Conservation (phyloP, 2,888 invertebrate species). For the Sicus ferrugineus region DNA sequence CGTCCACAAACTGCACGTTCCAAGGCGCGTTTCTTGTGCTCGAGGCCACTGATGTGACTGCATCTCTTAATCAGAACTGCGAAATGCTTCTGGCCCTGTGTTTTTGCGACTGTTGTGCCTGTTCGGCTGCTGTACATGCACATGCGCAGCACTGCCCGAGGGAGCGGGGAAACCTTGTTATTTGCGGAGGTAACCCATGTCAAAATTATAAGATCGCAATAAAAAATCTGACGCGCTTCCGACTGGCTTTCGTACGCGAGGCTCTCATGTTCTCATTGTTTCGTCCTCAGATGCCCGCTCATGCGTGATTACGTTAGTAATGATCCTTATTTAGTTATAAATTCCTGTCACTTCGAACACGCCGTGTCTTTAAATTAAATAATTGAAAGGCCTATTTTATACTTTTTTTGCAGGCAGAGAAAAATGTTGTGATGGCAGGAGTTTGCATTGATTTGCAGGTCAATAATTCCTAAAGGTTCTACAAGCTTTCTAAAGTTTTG, state of each 20-base stretch:
- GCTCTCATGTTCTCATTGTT: neutral
- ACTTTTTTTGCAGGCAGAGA: no score
- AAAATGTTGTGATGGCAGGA: no score
- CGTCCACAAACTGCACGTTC: neutral
- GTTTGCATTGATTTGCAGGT: no score
- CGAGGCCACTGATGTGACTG: neutral
- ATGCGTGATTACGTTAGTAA: constrained; percentile 30
- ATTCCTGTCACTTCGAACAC: constrained; percentile 22
- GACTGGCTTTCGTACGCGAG: neutral
- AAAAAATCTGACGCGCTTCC: constrained; percentile 31
- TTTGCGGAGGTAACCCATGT: constrained; percentile 33
- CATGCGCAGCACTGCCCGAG: no score
- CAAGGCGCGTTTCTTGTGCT: neutral
- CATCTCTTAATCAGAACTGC: constrained; percentile 30
- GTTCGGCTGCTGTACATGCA: neutral
- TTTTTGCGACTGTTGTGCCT: neutral
- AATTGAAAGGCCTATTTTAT: neutral
- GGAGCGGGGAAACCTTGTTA: constrained; percentile 30
- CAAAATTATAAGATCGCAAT: constrained; percentile 30
- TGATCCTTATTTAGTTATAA: constrained; percentile 32
- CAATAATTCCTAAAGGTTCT: no score
- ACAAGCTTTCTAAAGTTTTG: no score
- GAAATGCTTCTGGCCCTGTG: constrained; percentile 26
- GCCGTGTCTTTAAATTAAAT: constrained; percentile 18
- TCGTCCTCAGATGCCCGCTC: neutral